Base-by-base conservation (phyloP, 2,113 vertebrate species). In the Cairina moschata region DNA sequence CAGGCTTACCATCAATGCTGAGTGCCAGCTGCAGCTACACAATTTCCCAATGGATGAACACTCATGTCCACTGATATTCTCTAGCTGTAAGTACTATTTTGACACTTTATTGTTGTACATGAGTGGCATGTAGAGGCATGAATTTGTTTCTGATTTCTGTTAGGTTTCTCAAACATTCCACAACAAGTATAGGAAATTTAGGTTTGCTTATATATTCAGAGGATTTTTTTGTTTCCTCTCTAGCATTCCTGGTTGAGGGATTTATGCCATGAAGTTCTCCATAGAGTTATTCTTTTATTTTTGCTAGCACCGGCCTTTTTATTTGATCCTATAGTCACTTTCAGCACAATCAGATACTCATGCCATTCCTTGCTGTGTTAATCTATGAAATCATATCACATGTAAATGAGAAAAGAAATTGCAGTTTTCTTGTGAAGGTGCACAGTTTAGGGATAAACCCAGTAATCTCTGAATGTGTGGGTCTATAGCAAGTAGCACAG, bases 1-100 rank as follows among this genome's bases (percentile, higher is more conserved):
- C 91, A 99, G 99, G 97, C 98, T 99, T 59, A 99, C 99, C 72
- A 99, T 99, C 95, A 99, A 99, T 0, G 99, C 99, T 3, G 99
- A 99, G 86, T 99, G 99, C 91, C 99, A 99, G 97, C 97, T 99
- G 73, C 99, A 99, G 96, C 98, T 99, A 29, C 99, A 99, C 96
- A 99, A 99, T 98, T 99, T 99, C 91, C 99, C 99, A 38, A 99
- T 99, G 99, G 99, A 99, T 83, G 98, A 99, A 54, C 99, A 99
- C 86, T 99, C 99, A 1, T 99, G 99, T 92, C 99, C 99, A 0
- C 98, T 99, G 96, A 98, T 99, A 95, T 99, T 99, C 98, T 99
- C 99, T 95, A 99, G 99, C 98, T 99, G 99, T 99, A 97, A 99
- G 99, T 99, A 98, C 83, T 93, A 28, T 29, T 86, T 85, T 65